Evolutionary conservation across 2,113 vertebrate species (phyloP).

Genomic region (Pseudonaja textilis): DNA sequence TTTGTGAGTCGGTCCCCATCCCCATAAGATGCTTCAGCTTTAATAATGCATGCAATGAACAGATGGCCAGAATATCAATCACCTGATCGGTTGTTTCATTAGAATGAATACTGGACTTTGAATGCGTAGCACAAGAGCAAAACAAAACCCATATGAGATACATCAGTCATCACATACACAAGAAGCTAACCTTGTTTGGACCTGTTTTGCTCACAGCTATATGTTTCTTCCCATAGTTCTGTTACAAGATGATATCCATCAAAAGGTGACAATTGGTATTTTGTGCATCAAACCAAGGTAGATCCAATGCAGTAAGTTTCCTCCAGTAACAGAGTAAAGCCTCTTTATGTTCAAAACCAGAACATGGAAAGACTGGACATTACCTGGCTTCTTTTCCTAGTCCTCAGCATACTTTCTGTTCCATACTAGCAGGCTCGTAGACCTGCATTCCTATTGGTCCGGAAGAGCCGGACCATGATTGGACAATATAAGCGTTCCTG

Average conservation of each 20-base stretch:
- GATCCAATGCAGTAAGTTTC: background rate
- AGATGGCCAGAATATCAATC: constrained; percentile 69
- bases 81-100: constrained; percentile 56
- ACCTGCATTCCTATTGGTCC: too few relatives aligned
- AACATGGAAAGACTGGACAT: background rate
- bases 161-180: constrained; percentile 57
- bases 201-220: constrained; percentile 58
- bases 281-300: background rate
- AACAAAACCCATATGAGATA: constrained; percentile 64
- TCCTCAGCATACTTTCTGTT: background rate
- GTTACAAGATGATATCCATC: constrained; percentile 48
- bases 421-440: too few relatives aligned
- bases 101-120: constrained; percentile 65
- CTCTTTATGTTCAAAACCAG: constrained; percentile 18
- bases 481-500: too few relatives aligned
- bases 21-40: constrained; percentile 68
- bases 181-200: constrained; percentile 59
- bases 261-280: background rate
- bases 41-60: constrained; percentile 70
- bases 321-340: background rate
- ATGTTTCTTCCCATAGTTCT: constrained; percentile 63
- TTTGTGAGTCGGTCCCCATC: constrained; percentile 64
- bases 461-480: too few relatives aligned
- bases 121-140: constrained; percentile 65
- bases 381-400: background rate